Evolutionary conservation across 1,140 invertebrate genomes (phyloP).

Genomic region (Protaetia brevitarsis): DNA sequence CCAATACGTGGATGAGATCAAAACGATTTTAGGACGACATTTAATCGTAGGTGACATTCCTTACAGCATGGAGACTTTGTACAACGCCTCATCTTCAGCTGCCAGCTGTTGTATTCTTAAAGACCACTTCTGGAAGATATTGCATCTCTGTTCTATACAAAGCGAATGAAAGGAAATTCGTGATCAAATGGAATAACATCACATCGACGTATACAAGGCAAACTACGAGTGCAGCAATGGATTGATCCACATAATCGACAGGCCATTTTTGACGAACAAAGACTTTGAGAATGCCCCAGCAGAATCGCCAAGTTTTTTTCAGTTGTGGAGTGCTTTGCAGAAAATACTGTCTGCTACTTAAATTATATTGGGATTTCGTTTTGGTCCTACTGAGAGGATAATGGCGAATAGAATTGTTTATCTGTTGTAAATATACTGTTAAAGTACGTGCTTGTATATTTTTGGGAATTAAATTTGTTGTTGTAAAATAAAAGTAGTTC

Average conservation of each 20-base stretch:
- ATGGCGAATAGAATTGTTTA: too few relatives aligned
- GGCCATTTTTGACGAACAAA: constrained; percentile 26
- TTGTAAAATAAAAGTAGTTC: too few relatives aligned
- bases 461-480: too few relatives aligned
- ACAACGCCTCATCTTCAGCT: constrained; percentile 23
- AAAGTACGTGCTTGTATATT: too few relatives aligned
- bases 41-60: constrained; percentile 31
- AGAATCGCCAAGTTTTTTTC: constrained; percentile 9
- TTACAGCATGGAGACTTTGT: constrained; percentile 32
- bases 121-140: neutral
- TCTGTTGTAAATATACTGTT: too few relatives aligned
- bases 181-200: constrained; percentile 30
- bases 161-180: constrained; percentile 25
- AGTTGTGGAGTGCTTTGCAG: neutral
- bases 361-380: neutral
- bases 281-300: constrained; percentile 18
- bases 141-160: neutral
- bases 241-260: constrained; percentile 37
- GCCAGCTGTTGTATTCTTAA: neutral
- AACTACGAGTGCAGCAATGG: constrained; percentile 39
- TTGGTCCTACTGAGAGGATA: too few relatives aligned
- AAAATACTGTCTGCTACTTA: constrained; percentile 9
- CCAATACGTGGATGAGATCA: neutral
- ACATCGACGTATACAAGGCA: constrained; percentile 30
- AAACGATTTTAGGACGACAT: constrained; percentile 31